Percentiles rank a stretch among this genome's conserved stretches.
phyloP scores from a whole-genome alignment of 2,888 invertebrate species.

The Drosophila robusta region DNA sequence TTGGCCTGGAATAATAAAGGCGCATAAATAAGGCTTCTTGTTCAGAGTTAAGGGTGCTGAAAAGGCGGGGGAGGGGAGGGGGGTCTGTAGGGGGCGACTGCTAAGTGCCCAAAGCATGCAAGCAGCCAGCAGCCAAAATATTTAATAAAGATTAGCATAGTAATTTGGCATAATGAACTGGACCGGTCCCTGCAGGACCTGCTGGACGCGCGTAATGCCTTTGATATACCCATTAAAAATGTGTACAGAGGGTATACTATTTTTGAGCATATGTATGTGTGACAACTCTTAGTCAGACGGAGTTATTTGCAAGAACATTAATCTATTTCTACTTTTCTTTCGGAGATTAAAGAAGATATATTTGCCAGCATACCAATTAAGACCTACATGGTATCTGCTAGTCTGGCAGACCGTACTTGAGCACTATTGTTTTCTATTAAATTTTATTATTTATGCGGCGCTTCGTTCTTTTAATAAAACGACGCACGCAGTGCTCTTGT shows the following conservation, averaged over 20 bases:
- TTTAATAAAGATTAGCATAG: slow-evolving; percentile 35
- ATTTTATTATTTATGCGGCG: slow-evolving; percentile 15
- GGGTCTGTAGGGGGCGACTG: neutral
- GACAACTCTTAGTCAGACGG: too few relatives aligned
- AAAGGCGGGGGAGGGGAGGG: neutral
- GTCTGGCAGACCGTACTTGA: too few relatives aligned
- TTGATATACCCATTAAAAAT: neutral
- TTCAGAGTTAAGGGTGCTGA: neutral
- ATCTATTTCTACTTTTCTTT: too few relatives aligned
- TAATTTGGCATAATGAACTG: slow-evolving; percentile 54
- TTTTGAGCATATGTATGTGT: neutral
- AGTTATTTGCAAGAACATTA: too few relatives aligned
- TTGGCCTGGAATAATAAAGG: slow-evolving; percentile 2
- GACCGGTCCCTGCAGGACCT: neutral
- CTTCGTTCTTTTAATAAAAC: slow-evolving; percentile 53
- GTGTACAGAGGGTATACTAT: neutral
- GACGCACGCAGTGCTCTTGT: slow-evolving; percentile 44
- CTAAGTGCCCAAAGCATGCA: slow-evolving; percentile 12
- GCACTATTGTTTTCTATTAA: neutral
- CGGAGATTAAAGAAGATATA: too few relatives aligned
- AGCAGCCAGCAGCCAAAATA: slow-evolving; percentile 8
- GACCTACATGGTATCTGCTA: neutral
- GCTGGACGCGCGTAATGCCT: neutral
- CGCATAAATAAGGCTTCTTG: slow-evolving; percentile 20
- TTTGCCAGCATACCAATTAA: too few relatives aligned